These are phyloP conservation scores for Barbus barbus DNA, from an alignment of 2,113 vertebrate genomes.

Conservation along the genomic window DNA sequence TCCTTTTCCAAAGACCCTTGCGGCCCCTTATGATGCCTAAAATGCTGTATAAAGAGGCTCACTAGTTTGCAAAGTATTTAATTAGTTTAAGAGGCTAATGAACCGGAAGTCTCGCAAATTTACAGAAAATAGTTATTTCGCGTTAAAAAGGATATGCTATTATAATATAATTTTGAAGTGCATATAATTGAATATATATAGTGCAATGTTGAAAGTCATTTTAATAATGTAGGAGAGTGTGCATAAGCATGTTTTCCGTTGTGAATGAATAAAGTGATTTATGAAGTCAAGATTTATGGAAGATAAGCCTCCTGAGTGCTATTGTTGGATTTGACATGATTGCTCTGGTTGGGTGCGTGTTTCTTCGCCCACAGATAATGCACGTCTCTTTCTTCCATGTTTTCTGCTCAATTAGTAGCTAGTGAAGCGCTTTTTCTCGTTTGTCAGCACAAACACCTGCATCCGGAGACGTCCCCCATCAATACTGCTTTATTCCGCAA, in stretches of 20 bases:
- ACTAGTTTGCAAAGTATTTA: background rate
- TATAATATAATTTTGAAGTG: too few relatives aligned
- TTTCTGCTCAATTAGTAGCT: constrained; percentile 94
- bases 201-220: too few relatives aligned
- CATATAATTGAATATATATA: too few relatives aligned
- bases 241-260: too few relatives aligned
- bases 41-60: background rate
- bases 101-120: too few relatives aligned
- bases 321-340: constrained; percentile 72
- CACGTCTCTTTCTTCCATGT: constrained; percentile 77
- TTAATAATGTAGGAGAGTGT: background rate
- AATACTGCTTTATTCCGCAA: constrained; percentile 80
- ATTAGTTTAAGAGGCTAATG: too few relatives aligned
- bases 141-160: too few relatives aligned
- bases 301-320: background rate
- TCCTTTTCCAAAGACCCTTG: background rate
- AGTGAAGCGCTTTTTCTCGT: constrained; percentile 82
- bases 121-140: too few relatives aligned
- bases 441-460: constrained; percentile 88
- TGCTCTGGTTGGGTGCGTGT: constrained; percentile 82
- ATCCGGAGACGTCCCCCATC: constrained; percentile 85
- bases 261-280: background rate
- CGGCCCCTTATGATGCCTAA: too few relatives aligned
- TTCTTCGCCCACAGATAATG: constrained; percentile 85
- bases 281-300: too few relatives aligned